phyloP scores from a whole-genome alignment of 2,888 invertebrate species.

The Sphecodes monilicornis region DNA sequence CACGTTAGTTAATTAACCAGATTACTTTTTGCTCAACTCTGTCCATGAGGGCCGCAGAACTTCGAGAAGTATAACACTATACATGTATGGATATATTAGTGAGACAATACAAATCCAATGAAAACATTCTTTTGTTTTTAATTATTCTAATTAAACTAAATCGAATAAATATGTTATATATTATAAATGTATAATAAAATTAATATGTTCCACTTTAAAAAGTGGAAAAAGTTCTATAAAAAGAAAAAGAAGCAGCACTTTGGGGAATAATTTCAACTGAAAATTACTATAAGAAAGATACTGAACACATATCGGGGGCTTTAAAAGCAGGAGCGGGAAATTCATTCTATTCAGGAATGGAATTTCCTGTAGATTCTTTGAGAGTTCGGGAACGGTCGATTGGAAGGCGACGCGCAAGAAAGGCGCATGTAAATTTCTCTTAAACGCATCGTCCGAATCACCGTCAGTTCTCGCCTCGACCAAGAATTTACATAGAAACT shows the following conservation, averaged over 20 bases:
- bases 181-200: too few species aligned
- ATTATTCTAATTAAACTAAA: too few species aligned
- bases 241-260: neutral
- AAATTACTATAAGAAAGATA: conserved; percentile 16
- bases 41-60: too few species aligned
- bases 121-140: too few species aligned
- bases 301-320: neutral
- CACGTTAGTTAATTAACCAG: too few species aligned
- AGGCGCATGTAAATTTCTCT: conserved; percentile 59
- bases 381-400: conserved; percentile 44
- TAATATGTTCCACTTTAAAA: neutral
- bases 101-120: too few species aligned
- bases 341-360: conserved; percentile 37
- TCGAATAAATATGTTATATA: too few species aligned
- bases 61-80: too few species aligned
- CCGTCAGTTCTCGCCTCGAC: conserved; percentile 43
- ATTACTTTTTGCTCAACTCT: too few species aligned
- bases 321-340: conserved; percentile 8
- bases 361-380: conserved; percentile 35
- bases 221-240: too few species aligned
- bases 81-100: too few species aligned
- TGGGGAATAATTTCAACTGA: neutral
- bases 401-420: conserved; percentile 52
- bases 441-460: conserved; percentile 56
- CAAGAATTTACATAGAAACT: conserved; percentile 76